phyloP scores from a whole-genome alignment of 2,888 invertebrate species.

The Rhodophaea formosa region DNA sequence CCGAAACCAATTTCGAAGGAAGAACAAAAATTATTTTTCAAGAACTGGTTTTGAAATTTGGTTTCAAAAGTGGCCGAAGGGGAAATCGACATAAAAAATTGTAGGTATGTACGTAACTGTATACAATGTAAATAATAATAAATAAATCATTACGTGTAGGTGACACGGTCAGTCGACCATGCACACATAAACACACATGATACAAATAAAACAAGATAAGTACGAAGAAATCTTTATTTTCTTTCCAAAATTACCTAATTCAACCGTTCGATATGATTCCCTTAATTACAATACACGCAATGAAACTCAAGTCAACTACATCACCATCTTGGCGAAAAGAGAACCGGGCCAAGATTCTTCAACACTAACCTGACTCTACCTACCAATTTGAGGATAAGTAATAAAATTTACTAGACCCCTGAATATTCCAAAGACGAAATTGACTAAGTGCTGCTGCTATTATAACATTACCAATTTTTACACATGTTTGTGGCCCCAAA shows the following conservation, averaged over 20 bases:
- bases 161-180: too few species aligned
- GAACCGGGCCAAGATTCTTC: constrained; percentile 6
- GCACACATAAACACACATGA: too few species aligned
- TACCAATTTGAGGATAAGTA: background rate
- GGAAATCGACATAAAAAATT: too few species aligned
- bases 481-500: constrained; percentile 5
- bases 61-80: too few species aligned
- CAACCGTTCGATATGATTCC: constrained; percentile 75
- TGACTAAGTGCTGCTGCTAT: background rate
- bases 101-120: too few species aligned
- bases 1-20: too few species aligned
- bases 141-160: too few species aligned
- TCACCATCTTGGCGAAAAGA: constrained; percentile 3
- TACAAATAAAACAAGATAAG: constrained; percentile 39
- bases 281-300: constrained; percentile 61
- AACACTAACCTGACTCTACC: background rate
- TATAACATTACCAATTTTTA: background rate
- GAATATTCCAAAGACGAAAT: background rate
- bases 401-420: background rate
- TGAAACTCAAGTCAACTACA: constrained; percentile 41
- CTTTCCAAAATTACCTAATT: constrained; percentile 71
- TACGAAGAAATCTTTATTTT: constrained; percentile 73
- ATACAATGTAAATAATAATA: too few species aligned
- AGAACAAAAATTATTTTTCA: too few species aligned
- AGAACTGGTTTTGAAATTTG: too few species aligned